Evolutionary conservation across 1,140 invertebrate species (phyloP).

Genomic region (Drosophila chauvacae): DNA sequence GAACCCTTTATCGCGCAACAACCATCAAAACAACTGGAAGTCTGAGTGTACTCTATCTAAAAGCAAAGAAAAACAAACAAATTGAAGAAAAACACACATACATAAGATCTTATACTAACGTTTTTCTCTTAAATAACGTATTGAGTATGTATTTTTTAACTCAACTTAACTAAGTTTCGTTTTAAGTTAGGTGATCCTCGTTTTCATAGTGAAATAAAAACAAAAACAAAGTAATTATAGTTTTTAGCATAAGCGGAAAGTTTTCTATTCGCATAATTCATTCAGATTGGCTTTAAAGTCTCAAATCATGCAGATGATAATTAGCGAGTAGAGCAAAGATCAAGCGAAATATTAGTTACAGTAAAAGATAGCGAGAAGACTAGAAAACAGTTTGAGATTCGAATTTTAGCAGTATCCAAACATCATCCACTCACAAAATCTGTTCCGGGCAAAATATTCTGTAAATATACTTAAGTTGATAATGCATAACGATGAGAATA

Average conservation of each 20-base stretch:
- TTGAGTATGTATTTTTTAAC: constrained; percentile 71
- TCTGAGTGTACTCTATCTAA: constrained; percentile 84
- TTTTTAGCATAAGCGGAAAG: constrained; percentile 55
- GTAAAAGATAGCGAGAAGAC: constrained; percentile 29
- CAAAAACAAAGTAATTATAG: constrained; percentile 75
- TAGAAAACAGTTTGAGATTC: constrained; percentile 49
- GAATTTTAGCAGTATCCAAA: constrained; percentile 19
- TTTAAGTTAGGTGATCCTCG: constrained; percentile 73
- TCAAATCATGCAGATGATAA: constrained; percentile 42
- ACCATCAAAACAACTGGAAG: constrained; percentile 85
- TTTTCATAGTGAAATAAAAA: constrained; percentile 69
- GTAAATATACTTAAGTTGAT: constrained; percentile 77
- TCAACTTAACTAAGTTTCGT: constrained; percentile 68
- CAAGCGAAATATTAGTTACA: constrained; percentile 49
- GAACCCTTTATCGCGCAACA: constrained; percentile 96
- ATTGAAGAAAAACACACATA: constrained; percentile 33
- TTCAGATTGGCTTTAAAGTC: constrained; percentile 37
- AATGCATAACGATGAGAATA: constrained; percentile 19
- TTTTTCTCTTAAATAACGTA: constrained; percentile 70
- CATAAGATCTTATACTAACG: constrained; percentile 43
- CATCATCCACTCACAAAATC: constrained; percentile 28
- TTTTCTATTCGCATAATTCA: constrained; percentile 54
- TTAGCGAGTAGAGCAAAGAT: constrained; percentile 44
- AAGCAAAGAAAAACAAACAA: constrained; percentile 50
- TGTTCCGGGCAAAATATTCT: constrained; percentile 58